A percentile compares a stretch with the other conserved stretches of the same genome.
These are phyloP conservation scores for Aplochiton taeniatus DNA, from an alignment of 2,797 vertebrate genomes.

Conservation along the genomic window DNA sequence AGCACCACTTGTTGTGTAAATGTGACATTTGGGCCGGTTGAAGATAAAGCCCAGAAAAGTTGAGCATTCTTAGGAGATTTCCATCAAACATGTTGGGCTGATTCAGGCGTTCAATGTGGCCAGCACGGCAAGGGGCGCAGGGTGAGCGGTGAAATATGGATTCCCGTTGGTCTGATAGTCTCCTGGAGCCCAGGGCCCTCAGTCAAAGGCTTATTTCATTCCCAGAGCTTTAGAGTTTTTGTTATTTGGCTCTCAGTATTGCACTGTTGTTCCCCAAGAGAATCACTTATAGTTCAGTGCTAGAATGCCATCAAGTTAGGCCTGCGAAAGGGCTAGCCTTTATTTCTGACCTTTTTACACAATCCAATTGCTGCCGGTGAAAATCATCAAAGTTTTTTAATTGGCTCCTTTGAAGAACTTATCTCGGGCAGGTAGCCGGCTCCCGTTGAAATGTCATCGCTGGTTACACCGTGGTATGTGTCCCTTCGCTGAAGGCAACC, in stretches of 20 bases:
- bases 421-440: constrained; percentile 52
- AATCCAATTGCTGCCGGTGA: constrained; percentile 40
- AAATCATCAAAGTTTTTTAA: constrained; percentile 48
- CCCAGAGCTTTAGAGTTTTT: background rate
- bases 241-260: background rate
- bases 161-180: background rate
- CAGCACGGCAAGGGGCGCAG: background rate
- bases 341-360: constrained; percentile 58
- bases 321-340: constrained; percentile 50
- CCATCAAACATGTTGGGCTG: background rate
- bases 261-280: background rate
- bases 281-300: no score
- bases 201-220: background rate
- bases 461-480: constrained; percentile 42
- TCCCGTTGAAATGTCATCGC: constrained; percentile 71
- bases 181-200: background rate
- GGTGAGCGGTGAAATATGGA: constrained; percentile 4
- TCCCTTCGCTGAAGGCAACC: constrained; percentile 47
- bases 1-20: constrained; percentile 44
- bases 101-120: background rate
- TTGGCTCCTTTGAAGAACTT: constrained; percentile 48
- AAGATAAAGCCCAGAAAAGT: constrained; percentile 28
- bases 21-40: constrained; percentile 54
- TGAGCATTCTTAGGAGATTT: constrained; percentile 6
- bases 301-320: background rate